Conservation (phyloP, 2,113 vertebrate species). For the Actinemys pallida region DNA sequence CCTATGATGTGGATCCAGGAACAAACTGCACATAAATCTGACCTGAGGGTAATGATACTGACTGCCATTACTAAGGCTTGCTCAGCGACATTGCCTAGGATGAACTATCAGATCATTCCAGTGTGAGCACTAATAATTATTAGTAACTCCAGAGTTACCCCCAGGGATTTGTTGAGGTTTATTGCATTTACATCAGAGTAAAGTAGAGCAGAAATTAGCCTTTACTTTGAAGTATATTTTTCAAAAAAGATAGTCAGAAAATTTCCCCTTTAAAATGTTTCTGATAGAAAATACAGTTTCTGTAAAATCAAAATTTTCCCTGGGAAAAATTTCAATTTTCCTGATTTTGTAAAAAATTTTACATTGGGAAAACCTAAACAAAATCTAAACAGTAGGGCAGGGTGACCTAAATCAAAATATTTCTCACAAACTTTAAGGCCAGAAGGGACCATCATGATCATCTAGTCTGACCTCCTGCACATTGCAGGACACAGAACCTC, state of each 20-base stretch:
- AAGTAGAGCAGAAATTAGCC: background rate
- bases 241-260: background rate
- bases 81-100: accelerated
- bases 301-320: too few relatives aligned
- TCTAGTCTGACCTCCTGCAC: too few relatives aligned
- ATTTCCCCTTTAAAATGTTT: background rate
- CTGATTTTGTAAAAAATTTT: too few relatives aligned
- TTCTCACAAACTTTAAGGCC: background rate
- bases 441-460: too few relatives aligned
- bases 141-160: background rate
- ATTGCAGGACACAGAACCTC: too few relatives aligned
- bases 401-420: background rate
- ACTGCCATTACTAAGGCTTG: accelerated
- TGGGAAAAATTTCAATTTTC: too few relatives aligned
- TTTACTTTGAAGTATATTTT: background rate
- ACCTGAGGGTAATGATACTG: accelerated
- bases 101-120: accelerated
- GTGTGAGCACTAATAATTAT: accelerated
- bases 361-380: background rate
- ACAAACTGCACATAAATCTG: accelerated
- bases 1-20: background rate
- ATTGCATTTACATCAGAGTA: background rate
- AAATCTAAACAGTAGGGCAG: background rate
- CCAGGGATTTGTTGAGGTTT: background rate
- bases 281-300: too few relatives aligned